phyloP scores from a whole-genome alignment of 1,140 invertebrate species.

The Anastrepha ludens region DNA sequence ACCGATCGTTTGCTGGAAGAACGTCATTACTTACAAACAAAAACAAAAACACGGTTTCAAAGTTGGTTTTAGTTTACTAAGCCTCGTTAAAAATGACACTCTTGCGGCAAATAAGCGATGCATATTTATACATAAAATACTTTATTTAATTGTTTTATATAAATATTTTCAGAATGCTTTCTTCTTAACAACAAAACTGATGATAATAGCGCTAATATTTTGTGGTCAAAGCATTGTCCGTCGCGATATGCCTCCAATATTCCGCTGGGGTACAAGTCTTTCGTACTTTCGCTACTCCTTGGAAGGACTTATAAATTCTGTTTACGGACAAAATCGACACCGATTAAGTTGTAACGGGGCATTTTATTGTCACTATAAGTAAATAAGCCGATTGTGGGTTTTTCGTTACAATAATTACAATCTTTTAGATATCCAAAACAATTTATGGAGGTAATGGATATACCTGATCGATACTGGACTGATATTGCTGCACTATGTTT shows the following conservation, averaged over 20 bases:
- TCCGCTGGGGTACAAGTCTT: constrained; percentile 91
- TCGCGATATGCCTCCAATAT: constrained; percentile 84
- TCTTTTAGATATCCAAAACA: neutral
- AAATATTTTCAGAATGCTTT: constrained; percentile 81
- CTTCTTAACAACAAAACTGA: constrained; percentile 84
- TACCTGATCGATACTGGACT: neutral
- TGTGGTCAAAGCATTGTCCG: constrained; percentile 87
- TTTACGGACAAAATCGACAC: constrained; percentile 85
- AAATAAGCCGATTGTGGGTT: too few relatives aligned
- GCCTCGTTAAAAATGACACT: too few relatives aligned
- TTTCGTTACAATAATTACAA: too few relatives aligned
- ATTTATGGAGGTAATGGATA: neutral
- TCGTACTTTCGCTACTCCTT: constrained; percentile 91
- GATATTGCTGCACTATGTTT: neutral
- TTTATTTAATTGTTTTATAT: too few relatives aligned
- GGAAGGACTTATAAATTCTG: constrained; percentile 87
- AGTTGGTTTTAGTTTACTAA: too few relatives aligned
- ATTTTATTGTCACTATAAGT: too few relatives aligned
- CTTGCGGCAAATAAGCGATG: too few relatives aligned
- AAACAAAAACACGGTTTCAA: too few relatives aligned
- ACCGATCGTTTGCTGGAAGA: too few relatives aligned
- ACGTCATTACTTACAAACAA: too few relatives aligned
- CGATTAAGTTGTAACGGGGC: neutral
- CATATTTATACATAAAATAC: too few relatives aligned
- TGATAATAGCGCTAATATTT: constrained; percentile 92